Evolutionary conservation across 2,888 invertebrate species (phyloP), one percentile per base, ranked within the genome.

Genomic region (Lycocerus yunnanus): DNA sequence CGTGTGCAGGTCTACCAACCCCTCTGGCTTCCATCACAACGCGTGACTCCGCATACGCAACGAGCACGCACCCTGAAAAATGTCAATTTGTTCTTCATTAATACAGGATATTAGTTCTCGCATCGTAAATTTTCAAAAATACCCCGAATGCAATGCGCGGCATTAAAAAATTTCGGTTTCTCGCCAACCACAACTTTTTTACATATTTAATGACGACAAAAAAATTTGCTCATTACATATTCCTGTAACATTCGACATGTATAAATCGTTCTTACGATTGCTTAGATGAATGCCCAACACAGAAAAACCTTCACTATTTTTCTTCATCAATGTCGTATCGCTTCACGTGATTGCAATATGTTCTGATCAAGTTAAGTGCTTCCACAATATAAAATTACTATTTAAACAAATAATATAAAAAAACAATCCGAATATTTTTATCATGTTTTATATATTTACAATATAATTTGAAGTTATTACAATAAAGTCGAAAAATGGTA

Each of bases 31-130:
- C 78, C 78, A 76, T 73, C 74, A 73, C 75, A 73, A 72, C 74
- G 74, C 87, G 86, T 87, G 87, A 86, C 86, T 86, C 83, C 83
- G 87, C 87, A 87, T 87, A 86, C 85, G 83, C 84, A 86, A 86
- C 84, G 83, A 84, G 86, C 86, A 86, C 86, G 86, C 85, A 85
- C 85, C 85, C 86, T 83, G 85, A 86, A 87, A 87, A 86, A 86
- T 86, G 87, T 86, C 86, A 86, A 86, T 86, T 86, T 86, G 86
- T 86, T 86, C 87, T 86, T 86, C 86, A 86, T 86, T 86, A 87
- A 86, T 86, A 84, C 84, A 79, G 81, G 84, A 85, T 86, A 86
- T 86, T 86, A 86, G 84, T 84, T 84, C 82, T 82, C 84, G 80
- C 80, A 81, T 78, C 84, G 82, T 86, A 86, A 86, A 86, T 86